Conservation (phyloP, 2,113 vertebrate genomes). For the Acinonyx jubatus region DNA sequence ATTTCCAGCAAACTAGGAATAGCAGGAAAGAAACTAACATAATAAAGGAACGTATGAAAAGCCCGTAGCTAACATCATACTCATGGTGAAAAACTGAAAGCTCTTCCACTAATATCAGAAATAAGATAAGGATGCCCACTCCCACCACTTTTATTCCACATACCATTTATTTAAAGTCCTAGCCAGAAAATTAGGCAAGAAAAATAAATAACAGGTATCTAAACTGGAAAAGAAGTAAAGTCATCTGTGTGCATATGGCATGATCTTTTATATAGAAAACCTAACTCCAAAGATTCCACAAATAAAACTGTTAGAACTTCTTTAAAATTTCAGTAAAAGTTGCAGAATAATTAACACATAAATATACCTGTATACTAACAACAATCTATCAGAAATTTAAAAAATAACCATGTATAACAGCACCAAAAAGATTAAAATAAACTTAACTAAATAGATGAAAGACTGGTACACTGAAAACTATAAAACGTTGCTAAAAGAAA, state of each 20-base stretch:
- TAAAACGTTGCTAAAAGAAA: not conserved
- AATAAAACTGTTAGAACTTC: not conserved
- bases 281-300: not conserved
- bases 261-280: not conserved
- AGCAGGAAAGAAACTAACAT: not conserved
- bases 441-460: not conserved
- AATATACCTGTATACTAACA: not conserved
- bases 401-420: not conserved
- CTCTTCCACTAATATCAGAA: not conserved
- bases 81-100: not conserved
- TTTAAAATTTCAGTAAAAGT: not conserved
- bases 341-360: not conserved
- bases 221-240: not conserved
- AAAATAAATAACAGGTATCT: not conserved
- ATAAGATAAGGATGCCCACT: not conserved
- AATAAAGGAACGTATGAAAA: not conserved
- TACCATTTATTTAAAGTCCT: not conserved
- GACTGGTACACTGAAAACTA: not conserved
- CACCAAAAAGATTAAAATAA: not conserved
- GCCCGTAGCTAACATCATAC: no score
- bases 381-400: not conserved
- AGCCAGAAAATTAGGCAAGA: not conserved
- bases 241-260: not conserved
- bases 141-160: not conserved
- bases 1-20: not conserved